These are phyloP conservation scores for Heloderma charlesbogerti DNA, from an alignment of 2,113 vertebrate species.

Conservation along the genomic window DNA sequence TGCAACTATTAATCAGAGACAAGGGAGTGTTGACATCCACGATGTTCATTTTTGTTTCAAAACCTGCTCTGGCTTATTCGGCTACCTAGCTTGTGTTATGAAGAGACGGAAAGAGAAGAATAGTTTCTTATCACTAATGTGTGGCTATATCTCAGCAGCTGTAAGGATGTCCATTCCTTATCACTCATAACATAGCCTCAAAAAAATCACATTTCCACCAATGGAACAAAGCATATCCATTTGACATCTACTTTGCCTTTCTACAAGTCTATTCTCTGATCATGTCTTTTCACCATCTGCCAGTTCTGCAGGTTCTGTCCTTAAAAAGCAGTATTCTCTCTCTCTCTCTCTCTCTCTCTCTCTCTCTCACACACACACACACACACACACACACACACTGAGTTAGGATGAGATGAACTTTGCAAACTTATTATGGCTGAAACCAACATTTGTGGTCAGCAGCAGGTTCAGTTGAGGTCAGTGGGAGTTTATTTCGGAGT, in stretches of 20 bases:
- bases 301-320: background rate
- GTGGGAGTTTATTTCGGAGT: too few species aligned
- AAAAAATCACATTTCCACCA: background rate
- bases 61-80: background rate
- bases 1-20: background rate
- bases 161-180: background rate
- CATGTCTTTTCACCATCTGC: background rate
- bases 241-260: background rate
- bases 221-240: background rate
- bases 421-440: too few species aligned
- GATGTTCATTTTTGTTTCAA: background rate
- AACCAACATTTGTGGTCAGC: too few species aligned
- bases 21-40: constrained; percentile 1
- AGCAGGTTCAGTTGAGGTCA: too few species aligned
- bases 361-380: too few species aligned
- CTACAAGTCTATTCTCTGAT: background rate
- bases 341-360: too few species aligned
- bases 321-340: background rate
- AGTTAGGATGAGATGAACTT: too few species aligned
- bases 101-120: background rate
- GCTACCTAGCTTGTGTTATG: background rate
- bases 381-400: too few species aligned
- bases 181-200: background rate
- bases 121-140: background rate
- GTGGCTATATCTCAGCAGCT: background rate